These are phyloP conservation scores for Misgurnus mizolepis DNA, from an alignment of 2,113 vertebrate species.

Conservation along the genomic window DNA sequence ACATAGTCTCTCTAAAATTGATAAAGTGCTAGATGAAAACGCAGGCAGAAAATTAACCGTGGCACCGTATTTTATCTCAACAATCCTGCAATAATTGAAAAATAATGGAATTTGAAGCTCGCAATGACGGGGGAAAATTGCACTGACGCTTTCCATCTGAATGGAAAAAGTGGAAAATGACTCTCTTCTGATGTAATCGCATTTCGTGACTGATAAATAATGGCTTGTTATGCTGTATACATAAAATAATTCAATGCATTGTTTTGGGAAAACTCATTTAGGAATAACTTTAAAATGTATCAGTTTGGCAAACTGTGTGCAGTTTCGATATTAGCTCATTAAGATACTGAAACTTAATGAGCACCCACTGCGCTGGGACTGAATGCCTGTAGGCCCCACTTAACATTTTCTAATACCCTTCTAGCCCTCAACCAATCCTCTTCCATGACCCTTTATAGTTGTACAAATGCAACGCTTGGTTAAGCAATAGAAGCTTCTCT, in stretches of 20 bases:
- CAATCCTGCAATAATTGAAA: constrained; percentile 27
- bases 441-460: constrained; percentile 56
- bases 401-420: constrained; percentile 70
- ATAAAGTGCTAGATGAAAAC: constrained; percentile 25
- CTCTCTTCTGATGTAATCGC: background rate
- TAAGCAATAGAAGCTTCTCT: constrained; percentile 43
- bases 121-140: background rate
- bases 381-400: constrained; percentile 72
- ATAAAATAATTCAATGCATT: too few relatives aligned
- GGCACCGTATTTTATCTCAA: constrained; percentile 13
- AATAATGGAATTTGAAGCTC: constrained; percentile 8
- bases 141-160: background rate
- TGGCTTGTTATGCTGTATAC: too few relatives aligned
- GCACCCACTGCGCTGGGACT: constrained; percentile 65
- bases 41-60: constrained; percentile 21
- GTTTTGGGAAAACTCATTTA: too few relatives aligned
- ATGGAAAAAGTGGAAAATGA: background rate
- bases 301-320: constrained; percentile 7
- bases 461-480: constrained; percentile 64
- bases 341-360: constrained; percentile 68
- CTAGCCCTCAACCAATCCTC: constrained; percentile 61
- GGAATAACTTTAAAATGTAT: constrained; percentile 16
- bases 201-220: background rate
- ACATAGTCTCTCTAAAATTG: constrained; percentile 31
- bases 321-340: constrained; percentile 60